A percentile compares a stretch with the other conserved stretches of the same genome.
Conservation (phyloP, 1,140 invertebrate genomes). For the Papilio polyxenes region DNA sequence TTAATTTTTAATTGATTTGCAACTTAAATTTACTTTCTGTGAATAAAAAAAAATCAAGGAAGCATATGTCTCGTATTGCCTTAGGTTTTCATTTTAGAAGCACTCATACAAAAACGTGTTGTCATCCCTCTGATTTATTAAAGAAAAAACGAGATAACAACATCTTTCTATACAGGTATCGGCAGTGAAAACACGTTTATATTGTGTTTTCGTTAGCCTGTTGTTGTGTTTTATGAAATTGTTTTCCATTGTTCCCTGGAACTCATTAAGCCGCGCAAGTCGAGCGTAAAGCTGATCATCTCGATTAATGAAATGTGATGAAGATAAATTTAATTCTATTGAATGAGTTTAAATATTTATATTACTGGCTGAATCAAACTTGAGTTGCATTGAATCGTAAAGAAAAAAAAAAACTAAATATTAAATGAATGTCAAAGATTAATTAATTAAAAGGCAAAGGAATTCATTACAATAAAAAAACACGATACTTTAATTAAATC, state of each 20-base stretch:
- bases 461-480: too few relatives aligned
- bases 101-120: too few relatives aligned
- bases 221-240: conserved; percentile 13
- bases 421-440: neutral
- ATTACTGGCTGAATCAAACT: neutral
- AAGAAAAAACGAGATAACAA: too few relatives aligned
- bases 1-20: too few relatives aligned
- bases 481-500: too few relatives aligned
- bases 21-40: too few relatives aligned
- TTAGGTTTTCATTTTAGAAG: too few relatives aligned
- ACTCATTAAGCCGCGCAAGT: neutral
- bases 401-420: neutral
- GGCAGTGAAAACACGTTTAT: neutral
- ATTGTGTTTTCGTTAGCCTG: neutral
- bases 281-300: neutral
- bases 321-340: neutral
- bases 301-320: neutral
- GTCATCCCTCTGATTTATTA: too few relatives aligned
- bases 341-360: neutral
- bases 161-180: neutral
- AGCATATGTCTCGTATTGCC: too few relatives aligned
- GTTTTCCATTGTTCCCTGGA: neutral
- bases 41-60: too few relatives aligned
- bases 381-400: neutral
- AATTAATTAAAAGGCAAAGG: too few relatives aligned